Evolutionary conservation across 2,888 invertebrate species (phyloP).

Genomic region (Scaptodrosophila latifasciaeformis): DNA sequence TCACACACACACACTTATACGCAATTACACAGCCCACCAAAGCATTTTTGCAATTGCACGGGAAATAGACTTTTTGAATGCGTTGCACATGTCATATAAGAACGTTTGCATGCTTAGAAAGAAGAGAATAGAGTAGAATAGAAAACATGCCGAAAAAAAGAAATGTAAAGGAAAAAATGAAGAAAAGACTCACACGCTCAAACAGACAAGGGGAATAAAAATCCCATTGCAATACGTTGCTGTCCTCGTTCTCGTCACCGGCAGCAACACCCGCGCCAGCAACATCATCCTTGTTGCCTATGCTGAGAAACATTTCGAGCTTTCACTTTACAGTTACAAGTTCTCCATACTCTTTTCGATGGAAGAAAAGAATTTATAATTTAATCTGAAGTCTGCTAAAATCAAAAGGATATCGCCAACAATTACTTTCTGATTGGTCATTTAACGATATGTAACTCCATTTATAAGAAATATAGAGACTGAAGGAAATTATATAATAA

Average conservation of each 20-base stretch:
- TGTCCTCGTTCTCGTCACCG: background rate
- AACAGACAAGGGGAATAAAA: conserved; percentile 15
- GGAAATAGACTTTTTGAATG: conserved; percentile 66
- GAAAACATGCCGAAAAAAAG: conserved; percentile 25
- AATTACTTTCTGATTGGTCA: no score
- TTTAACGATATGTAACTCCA: no score
- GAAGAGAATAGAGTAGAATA: conserved; percentile 9
- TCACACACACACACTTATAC: conserved; percentile 24
- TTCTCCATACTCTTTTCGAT: conserved; percentile 10
- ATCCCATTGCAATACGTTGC: conserved; percentile 48
- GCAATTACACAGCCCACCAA: conserved; percentile 31
- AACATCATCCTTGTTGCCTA: conserved; percentile 3
- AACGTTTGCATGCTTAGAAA: conserved; percentile 62
- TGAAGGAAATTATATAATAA: no score
- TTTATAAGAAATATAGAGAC: no score
- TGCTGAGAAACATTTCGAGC: conserved; percentile 29
- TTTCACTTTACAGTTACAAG: conserved; percentile 44
- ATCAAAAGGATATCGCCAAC: no score
- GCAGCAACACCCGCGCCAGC: background rate
- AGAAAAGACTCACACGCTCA: no score
- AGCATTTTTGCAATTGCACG: conserved; percentile 64
- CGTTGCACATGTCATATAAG: conserved; percentile 63
- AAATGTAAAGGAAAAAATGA: conserved; percentile 13
- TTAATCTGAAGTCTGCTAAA: no score
- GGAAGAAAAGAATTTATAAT: no score